Base-by-base conservation (phyloP, 2,113 vertebrate species). In the Acanthisitta chloris region DNA sequence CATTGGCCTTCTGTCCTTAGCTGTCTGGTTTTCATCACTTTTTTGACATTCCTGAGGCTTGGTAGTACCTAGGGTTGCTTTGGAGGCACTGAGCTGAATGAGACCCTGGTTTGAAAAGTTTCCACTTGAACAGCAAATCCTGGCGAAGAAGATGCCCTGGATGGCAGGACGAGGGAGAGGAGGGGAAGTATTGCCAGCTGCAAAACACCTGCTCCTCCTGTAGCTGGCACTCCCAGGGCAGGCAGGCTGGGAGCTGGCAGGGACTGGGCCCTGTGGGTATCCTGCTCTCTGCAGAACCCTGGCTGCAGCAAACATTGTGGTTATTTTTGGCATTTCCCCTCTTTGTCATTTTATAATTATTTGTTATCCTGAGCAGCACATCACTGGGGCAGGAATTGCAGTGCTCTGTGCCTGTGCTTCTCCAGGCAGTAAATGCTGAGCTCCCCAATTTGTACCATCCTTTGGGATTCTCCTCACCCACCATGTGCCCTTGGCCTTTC, bases 371-470 rank as follows among this genome's bases (percentile, higher is more conserved):
- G 24, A 81, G 45, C 61, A 86, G 66, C 17, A 46, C 2, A 0
- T 49, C 0, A 12, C 33, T 33, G 55, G 67, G n/a, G 13, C 20
- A 52, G 38, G 34, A 2, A 2, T 12, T 6, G 4, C 0, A 0
- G 29, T 70, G 46, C 31, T 95, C 12, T 2, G 0, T 45, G 26
- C 38, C 24, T 1, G 1, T 0, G 1, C 17, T 78, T 84, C 55
- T 19, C 51, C 38, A 28, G 65, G 36, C 38, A 42, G 34, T 17
- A 34, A 71, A 54, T 36, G 19, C 52, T 14, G 12, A 86, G 36
- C 14, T 8, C 48, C 26, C 9, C 3, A 1, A 1, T 59, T 79
- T 62, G 12, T 26, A 8, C 12, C 6, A 0, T 72, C 25, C 31
- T 78, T 29, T 4, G 17, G 72, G 34, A 23, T 89, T 51, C 28